These are phyloP conservation scores for Poliocrania exsul DNA, from an alignment of 2,797 vertebrate species.

Conservation along the genomic window DNA sequence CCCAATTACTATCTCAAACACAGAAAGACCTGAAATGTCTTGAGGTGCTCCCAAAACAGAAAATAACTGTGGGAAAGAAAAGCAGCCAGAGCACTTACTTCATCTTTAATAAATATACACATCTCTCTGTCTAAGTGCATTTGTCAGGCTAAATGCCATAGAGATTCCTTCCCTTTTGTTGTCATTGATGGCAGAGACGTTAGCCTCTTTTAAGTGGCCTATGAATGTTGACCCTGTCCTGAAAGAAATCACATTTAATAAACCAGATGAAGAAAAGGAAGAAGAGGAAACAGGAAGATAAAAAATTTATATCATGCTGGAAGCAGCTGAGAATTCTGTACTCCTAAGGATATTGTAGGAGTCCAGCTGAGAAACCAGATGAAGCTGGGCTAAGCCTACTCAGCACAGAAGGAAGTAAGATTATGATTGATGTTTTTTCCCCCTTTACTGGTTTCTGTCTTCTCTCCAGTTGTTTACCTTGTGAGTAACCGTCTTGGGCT, in stretches of 20 bases:
- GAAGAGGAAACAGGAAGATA: not conserved
- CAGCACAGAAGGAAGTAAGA: not conserved
- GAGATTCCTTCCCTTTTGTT: not conserved
- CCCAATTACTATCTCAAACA: slow-evolving; percentile 50
- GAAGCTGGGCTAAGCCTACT: not conserved
- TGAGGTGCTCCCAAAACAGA: not conserved
- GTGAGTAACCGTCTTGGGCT: not conserved
- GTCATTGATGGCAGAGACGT: not conserved
- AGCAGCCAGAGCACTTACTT: not conserved
- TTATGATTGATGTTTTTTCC: not conserved
- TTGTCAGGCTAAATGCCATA: not conserved
- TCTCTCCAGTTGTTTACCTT: not conserved
- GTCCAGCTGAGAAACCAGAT: not conserved
- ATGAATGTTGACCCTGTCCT: not conserved
- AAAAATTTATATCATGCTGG: not conserved
- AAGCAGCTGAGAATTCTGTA: not conserved
- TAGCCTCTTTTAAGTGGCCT: not conserved
- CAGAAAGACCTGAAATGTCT: slow-evolving; percentile 30
- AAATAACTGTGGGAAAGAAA: slow-evolving; percentile 12
- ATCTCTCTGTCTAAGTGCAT: not conserved
- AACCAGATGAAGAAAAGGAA: not conserved
- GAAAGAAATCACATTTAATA: not conserved
- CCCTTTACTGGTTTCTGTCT: not conserved
- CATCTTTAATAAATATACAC: slow-evolving; percentile 20
- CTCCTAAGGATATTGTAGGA: not conserved